phyloP scores from a whole-genome alignment of 2,797 vertebrate genomes.

The Spinus pinus region DNA sequence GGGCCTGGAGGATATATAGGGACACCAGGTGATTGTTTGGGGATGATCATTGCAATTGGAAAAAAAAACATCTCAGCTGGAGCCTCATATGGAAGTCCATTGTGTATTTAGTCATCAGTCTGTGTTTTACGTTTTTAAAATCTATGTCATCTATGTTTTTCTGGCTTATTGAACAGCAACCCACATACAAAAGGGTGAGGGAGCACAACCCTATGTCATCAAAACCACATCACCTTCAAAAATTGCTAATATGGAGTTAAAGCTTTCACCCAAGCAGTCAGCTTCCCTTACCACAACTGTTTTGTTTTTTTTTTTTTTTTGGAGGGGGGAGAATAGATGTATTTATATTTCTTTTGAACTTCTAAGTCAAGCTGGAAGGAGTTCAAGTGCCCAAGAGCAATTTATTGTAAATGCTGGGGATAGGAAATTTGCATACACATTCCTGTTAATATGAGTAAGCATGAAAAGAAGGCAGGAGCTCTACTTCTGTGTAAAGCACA shows the following conservation, averaged over 20 bases:
- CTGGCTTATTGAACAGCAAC: neutral
- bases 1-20: rapidly evolving
- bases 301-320: neutral
- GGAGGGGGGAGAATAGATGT: rapidly evolving
- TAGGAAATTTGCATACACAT: neutral
- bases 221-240: neutral
- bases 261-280: neutral
- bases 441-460: neutral
- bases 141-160: neutral
- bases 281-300: neutral
- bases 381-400: neutral
- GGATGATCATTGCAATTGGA: neutral
- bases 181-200: neutral
- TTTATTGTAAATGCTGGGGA: neutral
- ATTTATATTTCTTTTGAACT: conserved; percentile 6
- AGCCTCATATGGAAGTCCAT: neutral
- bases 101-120: neutral
- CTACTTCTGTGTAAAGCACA: neutral
- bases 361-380: neutral
- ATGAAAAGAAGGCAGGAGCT: neutral
- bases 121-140: neutral
- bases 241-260: neutral
- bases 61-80: neutral
- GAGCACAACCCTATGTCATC: neutral
- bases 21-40: neutral